Base-by-base conservation (phyloP, 2,113 vertebrate species). In the Callithrix jacchus region DNA sequence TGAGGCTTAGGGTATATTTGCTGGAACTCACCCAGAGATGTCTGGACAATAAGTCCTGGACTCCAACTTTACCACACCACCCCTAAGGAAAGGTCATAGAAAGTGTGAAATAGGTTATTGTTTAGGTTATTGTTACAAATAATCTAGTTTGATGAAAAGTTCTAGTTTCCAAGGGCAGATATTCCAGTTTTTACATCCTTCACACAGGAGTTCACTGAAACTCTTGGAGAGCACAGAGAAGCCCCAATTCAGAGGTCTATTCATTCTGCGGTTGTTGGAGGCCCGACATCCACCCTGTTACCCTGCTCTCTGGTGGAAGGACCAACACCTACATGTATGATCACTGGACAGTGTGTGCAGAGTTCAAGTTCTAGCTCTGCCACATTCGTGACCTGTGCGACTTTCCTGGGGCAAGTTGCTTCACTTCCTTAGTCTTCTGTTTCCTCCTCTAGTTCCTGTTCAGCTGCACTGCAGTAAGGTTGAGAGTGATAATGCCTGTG, bases 371-470 rank as follows among this genome's bases (percentile, higher is more conserved):
- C 40, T 13, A 49, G 27, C 85, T 77, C 40, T 18, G 4, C 11
- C 85, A 20, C 2, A 0, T 27, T 7, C 16, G 1, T 18, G 12
- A 12, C 11, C 25, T 9, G 3, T 14, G 49, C 0, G 17, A 9
- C 17, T 84, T 42, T 37, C 47, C 64, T 61, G 58, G 9, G 1
- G 37, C n/a, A 27, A 42, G 16, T 37, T 64, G 49, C 21, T 11
- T 71, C 1, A 20, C 83, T 25, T 79, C 61, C 42, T 21, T 61
- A 45, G 17, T 16, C 56, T 64, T 73, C 40, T 2, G 8, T 32
- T n/a, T 87, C 54, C 66, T 89, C n/a, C 16, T 54, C 35, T 2
- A 1, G 58, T 5, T 8, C 23, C 77, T 92, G 47, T 21, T 64
- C 0, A 1, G 87, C n/a, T 64, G 32, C 2, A 10, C 10, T 12